A percentile compares a stretch with the other conserved stretches of the same genome.
Evolutionary conservation across 2,888 invertebrate species (phyloP).

Genomic region (Branchipolynoe longqiensis): DNA sequence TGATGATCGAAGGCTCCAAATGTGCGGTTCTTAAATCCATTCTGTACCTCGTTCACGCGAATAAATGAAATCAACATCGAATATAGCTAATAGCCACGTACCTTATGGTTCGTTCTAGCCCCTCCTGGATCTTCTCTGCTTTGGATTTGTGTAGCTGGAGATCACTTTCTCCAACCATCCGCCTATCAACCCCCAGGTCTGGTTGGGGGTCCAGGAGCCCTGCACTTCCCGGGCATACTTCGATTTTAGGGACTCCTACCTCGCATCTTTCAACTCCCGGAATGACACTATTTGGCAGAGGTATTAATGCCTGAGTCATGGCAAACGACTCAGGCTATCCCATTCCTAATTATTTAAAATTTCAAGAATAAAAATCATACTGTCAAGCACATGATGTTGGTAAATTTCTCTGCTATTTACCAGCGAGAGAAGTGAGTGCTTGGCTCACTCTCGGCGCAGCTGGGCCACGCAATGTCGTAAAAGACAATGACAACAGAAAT

Average conservation of each 20-base stretch:
- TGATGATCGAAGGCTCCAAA: neutral
- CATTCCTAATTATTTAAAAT: slow-evolving; percentile 36
- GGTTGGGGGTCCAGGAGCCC: slow-evolving; percentile 48
- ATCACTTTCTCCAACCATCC: slow-evolving; percentile 55
- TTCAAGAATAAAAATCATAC: slow-evolving; percentile 32
- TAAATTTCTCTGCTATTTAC: slow-evolving; percentile 59
- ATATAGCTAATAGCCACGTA: slow-evolving; percentile 12
- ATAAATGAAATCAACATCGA: neutral
- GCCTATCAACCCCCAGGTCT: slow-evolving; percentile 38
- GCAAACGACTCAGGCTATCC: slow-evolving; percentile 56
- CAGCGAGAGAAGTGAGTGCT: slow-evolving; percentile 8
- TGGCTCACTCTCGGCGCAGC: slow-evolving; percentile 52
- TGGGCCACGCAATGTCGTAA: slow-evolving; percentile 59
- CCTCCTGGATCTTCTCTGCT: slow-evolving; percentile 58
- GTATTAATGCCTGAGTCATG: slow-evolving; percentile 60
- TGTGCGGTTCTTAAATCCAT: neutral
- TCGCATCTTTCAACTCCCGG: slow-evolving; percentile 55
- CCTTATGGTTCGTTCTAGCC: slow-evolving; percentile 59
- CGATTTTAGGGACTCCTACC: slow-evolving; percentile 49
- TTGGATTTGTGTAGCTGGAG: slow-evolving; percentile 34
- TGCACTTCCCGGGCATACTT: slow-evolving; percentile 55
- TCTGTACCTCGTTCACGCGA: neutral
- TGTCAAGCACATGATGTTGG: slow-evolving; percentile 55
- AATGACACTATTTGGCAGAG: slow-evolving; percentile 57
- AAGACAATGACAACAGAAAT: slow-evolving; percentile 56